A percentile compares a stretch with the other conserved stretches of the same genome.
Evolutionary conservation across 2,888 invertebrate genomes (phyloP).

Genomic region (Drosophila yooni): DNA sequence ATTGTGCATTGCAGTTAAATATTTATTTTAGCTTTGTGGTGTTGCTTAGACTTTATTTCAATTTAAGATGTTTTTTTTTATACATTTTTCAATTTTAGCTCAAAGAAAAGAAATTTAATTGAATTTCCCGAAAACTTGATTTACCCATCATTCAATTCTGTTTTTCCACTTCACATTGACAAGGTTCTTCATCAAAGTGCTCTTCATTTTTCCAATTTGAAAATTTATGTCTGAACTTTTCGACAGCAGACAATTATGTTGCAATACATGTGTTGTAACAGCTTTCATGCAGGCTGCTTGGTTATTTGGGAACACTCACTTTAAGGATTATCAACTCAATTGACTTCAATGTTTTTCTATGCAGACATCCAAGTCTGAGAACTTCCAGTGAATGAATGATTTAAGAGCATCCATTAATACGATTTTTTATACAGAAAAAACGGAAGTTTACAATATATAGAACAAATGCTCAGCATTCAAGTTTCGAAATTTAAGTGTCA

Average conservation of each 20-base stretch:
- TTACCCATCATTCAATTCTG: constrained; percentile 24
- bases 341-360: constrained; percentile 33
- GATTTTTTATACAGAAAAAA: constrained; percentile 20
- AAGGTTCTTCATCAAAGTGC: constrained; percentile 36
- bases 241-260: constrained; percentile 41
- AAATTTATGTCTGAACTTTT: constrained; percentile 26
- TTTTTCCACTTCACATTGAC: constrained; percentile 45
- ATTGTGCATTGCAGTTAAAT: constrained; percentile 18
- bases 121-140: constrained; percentile 11
- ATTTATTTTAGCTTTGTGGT: background rate
- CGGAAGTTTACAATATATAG: constrained; percentile 5
- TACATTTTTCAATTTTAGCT: background rate
- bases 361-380: constrained; percentile 11
- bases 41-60: background rate
- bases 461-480: constrained; percentile 64
- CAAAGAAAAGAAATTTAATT: constrained; percentile 3
- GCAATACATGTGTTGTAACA: constrained; percentile 36
- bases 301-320: constrained; percentile 31
- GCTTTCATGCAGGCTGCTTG: constrained; percentile 2
- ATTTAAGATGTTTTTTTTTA: background rate
- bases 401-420: constrained; percentile 25
- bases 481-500: constrained; percentile 46
- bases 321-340: constrained; percentile 56
- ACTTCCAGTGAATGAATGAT: constrained; percentile 22
- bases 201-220: constrained; percentile 53